phyloP scores from a whole-genome alignment of 2,113 vertebrate genomes.

The Heterochromis multidens region DNA sequence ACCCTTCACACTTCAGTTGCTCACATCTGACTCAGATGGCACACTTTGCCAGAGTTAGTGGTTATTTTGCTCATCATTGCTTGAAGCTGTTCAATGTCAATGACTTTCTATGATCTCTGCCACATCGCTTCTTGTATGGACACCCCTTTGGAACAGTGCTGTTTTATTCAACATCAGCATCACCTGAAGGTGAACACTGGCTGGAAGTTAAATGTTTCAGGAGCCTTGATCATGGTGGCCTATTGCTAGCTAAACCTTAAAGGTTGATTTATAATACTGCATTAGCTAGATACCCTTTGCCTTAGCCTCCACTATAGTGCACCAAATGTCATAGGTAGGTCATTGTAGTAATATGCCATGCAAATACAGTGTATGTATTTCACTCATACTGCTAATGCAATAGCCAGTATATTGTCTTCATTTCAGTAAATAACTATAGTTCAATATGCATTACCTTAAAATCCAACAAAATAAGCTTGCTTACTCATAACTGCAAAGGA shows the following conservation, averaged over 20 bases:
- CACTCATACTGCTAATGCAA: too few species aligned
- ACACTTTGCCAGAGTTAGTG: background rate
- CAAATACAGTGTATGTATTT: too few species aligned
- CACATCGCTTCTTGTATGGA: background rate
- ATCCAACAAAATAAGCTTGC: background rate
- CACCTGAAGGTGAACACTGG: background rate
- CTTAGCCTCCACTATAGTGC: background rate
- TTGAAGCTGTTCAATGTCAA: background rate
- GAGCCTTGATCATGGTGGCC: background rate
- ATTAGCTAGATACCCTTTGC: background rate
- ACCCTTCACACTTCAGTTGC: too few species aligned
- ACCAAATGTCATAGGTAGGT: background rate
- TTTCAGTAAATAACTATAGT: too few species aligned
- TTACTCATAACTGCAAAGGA: background rate
- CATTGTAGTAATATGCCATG: background rate
- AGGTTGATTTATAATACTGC: background rate
- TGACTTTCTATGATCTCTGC: background rate
- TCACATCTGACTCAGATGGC: too few species aligned
- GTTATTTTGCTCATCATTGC: background rate
- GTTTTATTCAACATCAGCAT: rapidly evolving
- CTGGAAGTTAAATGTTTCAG: background rate
- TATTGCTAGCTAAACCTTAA: background rate
- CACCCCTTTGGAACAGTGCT: background rate
- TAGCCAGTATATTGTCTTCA: too few species aligned
- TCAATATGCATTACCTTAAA: too few species aligned